Evolutionary conservation across 2,797 vertebrate species (phyloP), one percentile per base, ranked within the genome.

Genomic region (Tapera naevia): DNA sequence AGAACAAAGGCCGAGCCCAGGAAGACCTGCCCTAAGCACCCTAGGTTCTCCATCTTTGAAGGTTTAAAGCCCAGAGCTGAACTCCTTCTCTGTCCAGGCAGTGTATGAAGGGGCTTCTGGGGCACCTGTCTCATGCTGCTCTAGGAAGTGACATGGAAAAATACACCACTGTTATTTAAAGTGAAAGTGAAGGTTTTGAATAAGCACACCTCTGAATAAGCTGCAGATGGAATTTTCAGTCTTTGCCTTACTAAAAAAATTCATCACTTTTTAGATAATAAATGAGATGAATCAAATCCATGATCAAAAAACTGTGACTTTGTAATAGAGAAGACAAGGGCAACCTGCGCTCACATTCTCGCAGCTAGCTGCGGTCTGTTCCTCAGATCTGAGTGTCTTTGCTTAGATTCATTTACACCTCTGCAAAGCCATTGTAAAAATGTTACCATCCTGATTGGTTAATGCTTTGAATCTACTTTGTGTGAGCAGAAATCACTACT

Each of bases 351-450:
- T 64, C 24, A 18, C 35, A 87, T 60, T 24, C 33, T 84, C 1
- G 0, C 37, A 78, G 43, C 41, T 51, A 62, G 60, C 56, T 74
- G 46, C 0, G 0, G 22, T 62, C 67, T 89, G 56, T 21, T 9
- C 0, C 0, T 69, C 65, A 64, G 43, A 50, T 78, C 37, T 28
- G 6, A 3, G 10, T 37, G 64, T 88, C 74, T 91, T 87, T 87
- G 48, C 74, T 91, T 72, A 54, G 86, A 48, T 22, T 91, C n/a
- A 82, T 92, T 96, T 92, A 76, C 57, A 80, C 41, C 61, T 94
- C 67, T 67, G 45, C 37, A 83, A 78, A 71, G 32, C 50, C 28
- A 28, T 22, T 83, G 57, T 73, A 54, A 46, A 92, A 73, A 57
- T 75, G 53, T 50, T 89, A 57, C 60, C 1, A 0, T 50, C 30